These are phyloP conservation scores for Zaprionus davidi DNA, from an alignment of 1,140 invertebrate genomes.

Conservation along the genomic window DNA sequence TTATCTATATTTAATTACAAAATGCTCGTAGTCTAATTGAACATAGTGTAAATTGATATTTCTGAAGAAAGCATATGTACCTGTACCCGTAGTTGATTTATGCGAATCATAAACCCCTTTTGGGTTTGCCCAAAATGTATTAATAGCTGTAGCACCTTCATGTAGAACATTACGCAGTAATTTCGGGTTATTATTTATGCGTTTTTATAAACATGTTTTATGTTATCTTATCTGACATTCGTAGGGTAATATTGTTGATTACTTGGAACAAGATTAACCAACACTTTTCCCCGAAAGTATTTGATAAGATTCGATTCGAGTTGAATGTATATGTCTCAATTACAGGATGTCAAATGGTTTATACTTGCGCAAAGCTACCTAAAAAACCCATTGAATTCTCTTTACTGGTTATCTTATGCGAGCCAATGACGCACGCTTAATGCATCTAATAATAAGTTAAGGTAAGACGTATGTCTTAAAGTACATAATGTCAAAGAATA, in stretches of 20 bases:
- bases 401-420: neutral
- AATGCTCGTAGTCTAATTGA: neutral
- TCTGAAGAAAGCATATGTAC: neutral
- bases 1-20: slow-evolving; percentile 20
- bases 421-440: neutral
- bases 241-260: neutral
- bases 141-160: neutral
- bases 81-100: neutral
- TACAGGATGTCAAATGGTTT: neutral
- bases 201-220: neutral
- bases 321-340: neutral
- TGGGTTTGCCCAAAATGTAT: neutral
- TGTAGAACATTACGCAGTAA: neutral
- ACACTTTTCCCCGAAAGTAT: neutral
- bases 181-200: neutral
- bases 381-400: neutral
- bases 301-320: neutral
- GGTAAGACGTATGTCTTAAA: slow-evolving; percentile 19
- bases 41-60: neutral
- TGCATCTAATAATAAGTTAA: neutral
- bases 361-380: neutral
- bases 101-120: neutral
- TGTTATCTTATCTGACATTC: neutral
- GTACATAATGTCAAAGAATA: slow-evolving; percentile 12
- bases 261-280: neutral